These are phyloP conservation scores for Nycticebus coucang DNA, from an alignment of 2,113 vertebrate genomes.

Conservation along the genomic window DNA sequence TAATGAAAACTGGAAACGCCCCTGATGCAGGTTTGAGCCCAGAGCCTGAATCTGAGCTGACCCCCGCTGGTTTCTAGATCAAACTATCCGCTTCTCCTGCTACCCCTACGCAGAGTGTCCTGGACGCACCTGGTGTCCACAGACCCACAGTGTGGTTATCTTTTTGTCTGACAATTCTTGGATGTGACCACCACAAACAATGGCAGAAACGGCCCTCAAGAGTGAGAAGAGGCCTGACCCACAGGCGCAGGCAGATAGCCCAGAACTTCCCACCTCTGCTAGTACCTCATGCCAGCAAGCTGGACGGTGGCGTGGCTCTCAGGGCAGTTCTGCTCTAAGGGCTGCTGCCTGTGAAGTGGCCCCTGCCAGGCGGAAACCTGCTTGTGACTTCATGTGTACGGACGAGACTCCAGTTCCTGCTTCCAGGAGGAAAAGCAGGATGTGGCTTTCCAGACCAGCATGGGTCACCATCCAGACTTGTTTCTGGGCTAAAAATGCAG, in stretches of 20 bases:
- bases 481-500: background rate
- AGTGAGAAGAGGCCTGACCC: slow-evolving; percentile 60
- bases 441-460: fast-evolving
- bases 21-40: fast-evolving
- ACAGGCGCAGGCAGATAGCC: slow-evolving; percentile 49
- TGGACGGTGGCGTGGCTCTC: background rate
- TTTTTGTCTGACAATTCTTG: slow-evolving; percentile 68
- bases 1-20: background rate
- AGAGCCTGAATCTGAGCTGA: background rate
- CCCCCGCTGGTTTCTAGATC: background rate
- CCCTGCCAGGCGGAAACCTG: background rate
- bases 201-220: slow-evolving; percentile 80
- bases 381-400: fast-evolving
- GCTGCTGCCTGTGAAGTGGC: background rate
- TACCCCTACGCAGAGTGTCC: background rate
- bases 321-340: background rate
- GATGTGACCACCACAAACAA: slow-evolving; percentile 84
- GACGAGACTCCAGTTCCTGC: background rate
- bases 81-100: background rate
- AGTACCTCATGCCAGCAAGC: fast-evolving
- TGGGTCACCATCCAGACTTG: background rate
- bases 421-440: background rate
- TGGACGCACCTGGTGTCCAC: background rate
- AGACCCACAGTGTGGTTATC: slow-evolving; percentile 58
- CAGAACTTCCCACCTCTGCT: slow-evolving; percentile 8